Evolutionary conservation across 2,888 invertebrate genomes (phyloP).

Genomic region (Leistus spinibarbis): DNA sequence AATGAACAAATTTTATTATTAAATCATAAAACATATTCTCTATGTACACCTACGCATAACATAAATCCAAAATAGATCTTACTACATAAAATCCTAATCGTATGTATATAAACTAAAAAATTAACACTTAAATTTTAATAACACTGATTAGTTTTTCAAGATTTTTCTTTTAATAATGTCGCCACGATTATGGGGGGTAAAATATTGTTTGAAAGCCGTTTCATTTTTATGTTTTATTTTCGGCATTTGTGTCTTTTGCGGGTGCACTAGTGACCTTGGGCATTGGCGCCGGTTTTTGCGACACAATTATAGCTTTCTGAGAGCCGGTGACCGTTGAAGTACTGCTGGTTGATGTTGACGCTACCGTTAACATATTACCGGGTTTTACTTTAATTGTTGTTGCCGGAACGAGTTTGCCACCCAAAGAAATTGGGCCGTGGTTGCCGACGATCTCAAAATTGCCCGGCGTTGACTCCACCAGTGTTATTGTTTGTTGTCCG

Average conservation of each 20-base stretch:
- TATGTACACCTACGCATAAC: slow-evolving; percentile 28
- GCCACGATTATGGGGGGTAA: background rate
- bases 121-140: background rate
- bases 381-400: slow-evolving; percentile 45
- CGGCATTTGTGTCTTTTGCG: background rate
- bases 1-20: slow-evolving; percentile 28
- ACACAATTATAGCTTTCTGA: slow-evolving; percentile 25
- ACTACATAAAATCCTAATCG: slow-evolving; percentile 9
- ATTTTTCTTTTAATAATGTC: background rate
- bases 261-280: background rate
- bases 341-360: slow-evolving; percentile 42
- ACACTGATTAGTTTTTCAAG: background rate
- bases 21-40: slow-evolving; percentile 17
- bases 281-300: slow-evolving; percentile 21
- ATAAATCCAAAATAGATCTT: slow-evolving; percentile 27
- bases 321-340: slow-evolving; percentile 23
- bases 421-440: slow-evolving; percentile 45
- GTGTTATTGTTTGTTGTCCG: slow-evolving; percentile 31
- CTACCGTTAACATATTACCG: slow-evolving; percentile 44
- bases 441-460: slow-evolving; percentile 43
- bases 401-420: slow-evolving; percentile 47
- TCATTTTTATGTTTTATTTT: slow-evolving; percentile 34
- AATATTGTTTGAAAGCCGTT: background rate
- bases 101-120: background rate
- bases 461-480: slow-evolving; percentile 40